A percentile compares a stretch with the other conserved stretches of the same genome.
Conservation (phyloP, 2,797 vertebrate species). For the Manis javanica region DNA sequence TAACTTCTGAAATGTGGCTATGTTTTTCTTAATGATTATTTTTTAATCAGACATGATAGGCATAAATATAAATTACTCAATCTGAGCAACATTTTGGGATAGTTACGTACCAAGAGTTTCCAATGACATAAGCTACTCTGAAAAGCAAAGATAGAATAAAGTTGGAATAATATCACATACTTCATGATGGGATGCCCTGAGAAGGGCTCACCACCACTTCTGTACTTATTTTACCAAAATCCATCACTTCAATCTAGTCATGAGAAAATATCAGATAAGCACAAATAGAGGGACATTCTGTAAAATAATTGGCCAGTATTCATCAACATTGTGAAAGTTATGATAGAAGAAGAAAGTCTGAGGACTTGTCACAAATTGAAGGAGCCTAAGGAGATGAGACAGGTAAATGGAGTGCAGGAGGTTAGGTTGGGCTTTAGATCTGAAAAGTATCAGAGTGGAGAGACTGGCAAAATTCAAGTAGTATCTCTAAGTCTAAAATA, state of each 20-base stretch:
- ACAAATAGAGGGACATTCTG: not conserved
- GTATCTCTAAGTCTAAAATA: not conserved
- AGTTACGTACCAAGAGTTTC: not conserved
- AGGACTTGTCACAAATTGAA: not conserved
- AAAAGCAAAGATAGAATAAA: not conserved
- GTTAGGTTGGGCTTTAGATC: not conserved
- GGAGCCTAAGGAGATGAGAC: not conserved
- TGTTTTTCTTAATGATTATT: not conserved
- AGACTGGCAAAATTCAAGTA: not conserved
- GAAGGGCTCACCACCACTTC: not conserved
- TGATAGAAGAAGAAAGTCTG: not conserved
- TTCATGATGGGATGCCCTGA: accelerated
- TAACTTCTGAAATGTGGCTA: not conserved
- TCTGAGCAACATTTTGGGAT: not conserved
- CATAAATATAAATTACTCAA: not conserved
- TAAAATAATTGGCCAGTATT: not conserved
- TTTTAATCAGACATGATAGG: not conserved
- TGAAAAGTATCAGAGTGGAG: not conserved
- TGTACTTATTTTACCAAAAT: not conserved
- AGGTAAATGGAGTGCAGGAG: not conserved
- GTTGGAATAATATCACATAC: not conserved
- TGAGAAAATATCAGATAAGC: not conserved
- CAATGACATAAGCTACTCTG: not conserved
- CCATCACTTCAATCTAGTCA: not conserved
- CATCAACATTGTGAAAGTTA: not conserved